Evolutionary conservation across 2,797 vertebrate species (phyloP), one percentile per base, ranked within the genome.

Genomic region (Gila robusta): DNA sequence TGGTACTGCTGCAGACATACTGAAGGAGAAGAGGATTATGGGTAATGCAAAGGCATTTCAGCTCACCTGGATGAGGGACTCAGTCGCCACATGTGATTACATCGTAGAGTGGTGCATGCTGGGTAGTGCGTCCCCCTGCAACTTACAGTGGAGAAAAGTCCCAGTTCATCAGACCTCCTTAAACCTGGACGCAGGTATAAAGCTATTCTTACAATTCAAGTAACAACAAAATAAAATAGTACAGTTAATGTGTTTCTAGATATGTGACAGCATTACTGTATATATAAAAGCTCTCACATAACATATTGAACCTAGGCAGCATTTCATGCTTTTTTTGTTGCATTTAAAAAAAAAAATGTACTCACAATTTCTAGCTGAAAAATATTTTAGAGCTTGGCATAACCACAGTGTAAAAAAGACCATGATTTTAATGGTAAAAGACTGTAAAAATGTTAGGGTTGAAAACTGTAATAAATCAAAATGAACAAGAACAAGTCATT

Each of bases 21-120:
- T 11, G 2, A 39, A 28, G 17, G 69, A 82, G 85, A 94, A 90
- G 79, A 92, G 37, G 71, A 82, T 95, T 84, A 90, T 83, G 28
- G 93, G 93, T 70, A 91, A 85, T 80, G 78, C 87, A 17, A 74
- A 90, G 11, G 95, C 94, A 14, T 93, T 98, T 86, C 83, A 79
- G 74, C 21, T 98, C 74, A 91, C 92, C 17, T 98, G 97, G 98
- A 54, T 90, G 0, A 64, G 88, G 12, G 66, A 32, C 8, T 91
- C 89, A 12, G 28, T 9, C n/a, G 80, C 79, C 1, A 91, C 91
- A n/a, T 91, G 94, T 56, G 94, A 95, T 64, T 97, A 97, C 4
- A 89, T 95, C 2, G 92, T 98, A 1, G 96, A 97, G 35, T 98
- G 97, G 98, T 97, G 94, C 91, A 88, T 86, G 52, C 62, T 72